Conservation (phyloP, 2,113 vertebrate species). For the Balaeniceps rex region DNA sequence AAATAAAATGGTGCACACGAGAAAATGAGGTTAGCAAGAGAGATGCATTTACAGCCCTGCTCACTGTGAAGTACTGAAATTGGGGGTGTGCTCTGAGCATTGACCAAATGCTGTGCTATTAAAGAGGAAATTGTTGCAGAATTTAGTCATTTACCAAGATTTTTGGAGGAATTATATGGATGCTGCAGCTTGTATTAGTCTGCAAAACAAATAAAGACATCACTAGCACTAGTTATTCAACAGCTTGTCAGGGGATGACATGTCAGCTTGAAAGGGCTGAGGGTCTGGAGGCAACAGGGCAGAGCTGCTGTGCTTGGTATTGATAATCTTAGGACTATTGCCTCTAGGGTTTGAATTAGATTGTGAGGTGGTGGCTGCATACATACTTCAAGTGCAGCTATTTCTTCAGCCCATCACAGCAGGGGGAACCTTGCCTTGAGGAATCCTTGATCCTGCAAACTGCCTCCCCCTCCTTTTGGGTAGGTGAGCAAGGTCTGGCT, state of each 20-base stretch:
- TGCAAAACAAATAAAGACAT: slow-evolving; percentile 72
- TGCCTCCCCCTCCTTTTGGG: background rate
- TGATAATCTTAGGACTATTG: background rate
- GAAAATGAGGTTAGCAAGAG: slow-evolving; percentile 15
- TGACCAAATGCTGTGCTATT: background rate
- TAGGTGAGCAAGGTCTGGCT: background rate
- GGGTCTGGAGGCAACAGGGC: background rate
- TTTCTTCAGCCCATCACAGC: background rate
- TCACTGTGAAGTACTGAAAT: background rate
- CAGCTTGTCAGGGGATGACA: background rate
- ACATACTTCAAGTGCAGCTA: background rate
- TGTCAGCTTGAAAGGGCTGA: background rate
- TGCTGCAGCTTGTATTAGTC: slow-evolving; percentile 67
- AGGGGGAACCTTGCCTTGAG: background rate
- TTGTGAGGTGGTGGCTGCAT: background rate
- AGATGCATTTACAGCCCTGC: slow-evolving; percentile 1
- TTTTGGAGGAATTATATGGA: slow-evolving; percentile 59
- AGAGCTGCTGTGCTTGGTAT: background rate
- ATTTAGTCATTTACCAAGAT: slow-evolving; percentile 59
- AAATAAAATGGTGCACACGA: slow-evolving; percentile 21
- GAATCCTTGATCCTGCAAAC: background rate
- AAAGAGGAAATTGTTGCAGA: slow-evolving; percentile 19
- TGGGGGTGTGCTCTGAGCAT: background rate
- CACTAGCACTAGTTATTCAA: background rate
- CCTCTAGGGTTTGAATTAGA: background rate